phyloP scores from a whole-genome alignment of 2,113 vertebrate genomes.

The Lasiurus borealis region DNA sequence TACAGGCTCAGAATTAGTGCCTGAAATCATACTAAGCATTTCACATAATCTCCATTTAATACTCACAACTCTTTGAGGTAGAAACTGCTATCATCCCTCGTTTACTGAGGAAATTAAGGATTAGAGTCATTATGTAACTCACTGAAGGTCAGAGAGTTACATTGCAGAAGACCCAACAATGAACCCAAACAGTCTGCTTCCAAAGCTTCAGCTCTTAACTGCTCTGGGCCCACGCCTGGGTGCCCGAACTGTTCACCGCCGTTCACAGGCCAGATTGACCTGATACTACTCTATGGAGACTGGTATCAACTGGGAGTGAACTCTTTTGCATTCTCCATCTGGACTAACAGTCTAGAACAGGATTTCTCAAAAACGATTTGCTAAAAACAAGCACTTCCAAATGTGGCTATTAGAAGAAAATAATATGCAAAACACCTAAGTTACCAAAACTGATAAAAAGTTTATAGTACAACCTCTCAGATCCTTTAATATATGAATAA shows the following conservation, averaged over 20 bases:
- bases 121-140: conserved; percentile 1
- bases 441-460: background rate
- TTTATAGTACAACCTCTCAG: background rate
- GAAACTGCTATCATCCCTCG: background rate
- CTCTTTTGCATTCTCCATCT: background rate
- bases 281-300: background rate
- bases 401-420: background rate
- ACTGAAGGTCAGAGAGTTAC: conserved; percentile 8
- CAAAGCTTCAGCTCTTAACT: background rate
- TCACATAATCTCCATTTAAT: conserved; percentile 62
- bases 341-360: background rate
- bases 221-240: background rate
- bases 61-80: conserved; percentile 12
- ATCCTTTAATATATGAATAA: background rate
- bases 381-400: background rate
- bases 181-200: background rate
- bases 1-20: background rate
- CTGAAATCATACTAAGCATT: conserved; percentile 24
- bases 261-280: background rate
- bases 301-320: background rate
- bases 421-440: background rate
- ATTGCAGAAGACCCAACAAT: background rate
- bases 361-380: background rate
- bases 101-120: conserved; percentile 50
- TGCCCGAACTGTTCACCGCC: fast-evolving